Conservation (phyloP, 2,113 vertebrate species). For the Gymnarchus niloticus region DNA sequence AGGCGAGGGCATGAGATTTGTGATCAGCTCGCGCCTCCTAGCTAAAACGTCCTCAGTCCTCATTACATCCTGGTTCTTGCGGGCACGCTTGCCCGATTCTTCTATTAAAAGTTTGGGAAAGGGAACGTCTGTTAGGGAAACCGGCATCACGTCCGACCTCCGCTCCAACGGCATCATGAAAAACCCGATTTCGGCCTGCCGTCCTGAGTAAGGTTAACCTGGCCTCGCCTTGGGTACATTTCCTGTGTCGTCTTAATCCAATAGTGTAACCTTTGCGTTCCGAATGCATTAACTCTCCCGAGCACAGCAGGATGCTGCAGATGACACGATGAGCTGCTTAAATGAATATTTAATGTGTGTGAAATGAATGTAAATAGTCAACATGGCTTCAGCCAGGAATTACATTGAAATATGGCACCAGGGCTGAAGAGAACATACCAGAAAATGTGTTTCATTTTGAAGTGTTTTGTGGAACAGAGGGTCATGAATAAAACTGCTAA, state of each 20-base stretch:
- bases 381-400: constrained; percentile 18
- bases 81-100: background rate
- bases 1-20: background rate
- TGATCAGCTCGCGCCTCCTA: background rate
- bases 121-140: too few species aligned
- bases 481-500: background rate
- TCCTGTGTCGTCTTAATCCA: constrained; percentile 13
- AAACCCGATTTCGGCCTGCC: background rate
- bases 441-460: constrained; percentile 11
- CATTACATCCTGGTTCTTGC: background rate
- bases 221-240: background rate
- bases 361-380: constrained; percentile 27
- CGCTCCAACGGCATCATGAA: background rate
- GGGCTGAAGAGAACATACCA: background rate
- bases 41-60: background rate
- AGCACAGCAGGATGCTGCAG: constrained; percentile 2
- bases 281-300: constrained; percentile 19
- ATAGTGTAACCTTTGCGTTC: constrained; percentile 22
- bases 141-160: background rate
- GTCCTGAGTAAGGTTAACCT: background rate
- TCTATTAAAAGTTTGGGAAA: background rate
- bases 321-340: constrained; percentile 19
- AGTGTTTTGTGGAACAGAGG: background rate
- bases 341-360: constrained; percentile 27
- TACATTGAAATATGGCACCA: background rate